Conservation (phyloP, 2,113 vertebrate genomes). For the Equus quagga region DNA sequence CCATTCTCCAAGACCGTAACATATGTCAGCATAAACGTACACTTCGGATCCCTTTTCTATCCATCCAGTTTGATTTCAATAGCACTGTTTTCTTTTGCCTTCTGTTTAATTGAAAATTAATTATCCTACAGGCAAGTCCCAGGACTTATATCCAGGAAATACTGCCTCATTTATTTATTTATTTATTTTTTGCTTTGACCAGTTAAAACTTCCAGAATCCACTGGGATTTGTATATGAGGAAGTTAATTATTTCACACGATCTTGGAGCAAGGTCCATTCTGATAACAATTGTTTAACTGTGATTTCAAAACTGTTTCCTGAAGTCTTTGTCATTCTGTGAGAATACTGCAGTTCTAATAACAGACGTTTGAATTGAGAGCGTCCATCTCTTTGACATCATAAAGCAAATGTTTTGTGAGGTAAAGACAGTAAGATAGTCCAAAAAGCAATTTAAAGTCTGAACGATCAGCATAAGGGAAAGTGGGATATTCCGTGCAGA, state of each 20-base stretch:
- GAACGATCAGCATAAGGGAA: neutral
- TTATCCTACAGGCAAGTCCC: neutral
- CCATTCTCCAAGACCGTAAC: neutral
- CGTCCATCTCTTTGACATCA: neutral
- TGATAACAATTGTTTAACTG: slow-evolving; percentile 41
- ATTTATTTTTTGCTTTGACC: neutral
- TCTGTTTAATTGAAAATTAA: slow-evolving; percentile 54
- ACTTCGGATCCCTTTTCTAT: neutral
- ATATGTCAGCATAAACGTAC: neutral
- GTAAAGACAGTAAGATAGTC: neutral
- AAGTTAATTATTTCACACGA: slow-evolving; percentile 62
- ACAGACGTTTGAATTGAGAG: neutral
- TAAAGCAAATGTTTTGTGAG: neutral
- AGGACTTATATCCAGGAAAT: slow-evolving; percentile 5
- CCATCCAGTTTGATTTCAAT: neutral
- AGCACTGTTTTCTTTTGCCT: neutral
- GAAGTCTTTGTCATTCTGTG: neutral
- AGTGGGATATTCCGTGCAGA: neutral
- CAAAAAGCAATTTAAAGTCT: slow-evolving; percentile 15
- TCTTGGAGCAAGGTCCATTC: slow-evolving; percentile 14
- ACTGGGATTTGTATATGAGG: slow-evolving; percentile 35
- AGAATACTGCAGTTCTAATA: neutral
- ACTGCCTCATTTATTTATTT: slow-evolving; percentile 24
- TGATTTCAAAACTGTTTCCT: slow-evolving; percentile 61
- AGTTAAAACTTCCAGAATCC: slow-evolving; percentile 18